Base-by-base conservation (phyloP, 2,888 invertebrate species). In the Mechanitis messenoides region DNA sequence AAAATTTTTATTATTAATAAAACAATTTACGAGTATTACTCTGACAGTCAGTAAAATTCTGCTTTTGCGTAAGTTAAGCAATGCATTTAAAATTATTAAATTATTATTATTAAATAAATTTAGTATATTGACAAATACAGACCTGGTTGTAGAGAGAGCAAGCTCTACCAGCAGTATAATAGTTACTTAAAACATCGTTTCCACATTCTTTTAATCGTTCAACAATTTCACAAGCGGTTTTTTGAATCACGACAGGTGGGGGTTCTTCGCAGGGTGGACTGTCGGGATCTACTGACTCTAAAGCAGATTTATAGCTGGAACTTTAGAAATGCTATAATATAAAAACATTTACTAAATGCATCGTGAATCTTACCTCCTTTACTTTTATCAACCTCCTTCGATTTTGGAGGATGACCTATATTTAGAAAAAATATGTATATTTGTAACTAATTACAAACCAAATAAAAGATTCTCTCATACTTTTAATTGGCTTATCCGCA, bases 61-160 rank as follows among this genome's bases (percentile, higher is more conserved):
- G 20, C 20, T 20, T 20, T 20, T 20, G 20, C 20, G 20, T 20
- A 20, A 20, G 20, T 20, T 20, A 20, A 20, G 1, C 20, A 20
- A 20, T 1, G 20, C 20, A 20, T 20, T 20, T 20, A 20, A 20
- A 1, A 20, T 20, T 20, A 20, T 20, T 20, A 20, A 20, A 20
- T 20, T 20, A 20, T 20, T 20, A 1, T 20, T 20, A 20, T 20
- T 20, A 20, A 20, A 20, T 20, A 20, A 20, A 20, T 20, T 20
- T 20, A 20, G 20, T 20, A 20, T 20, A 20, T 20, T 20, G 20
- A 20, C 20, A 20, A 20, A 50, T 6, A 31, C 12, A 31, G n/a
- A 87, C 88, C 73, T 66, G 67, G 64, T 85, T 87, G 61, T 85
- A 89, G 63, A 68, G 72, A 3, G 46, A 59, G 62, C 87, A 85